Conservation (phyloP, 2,797 vertebrate species). For the Vireo griseus region DNA sequence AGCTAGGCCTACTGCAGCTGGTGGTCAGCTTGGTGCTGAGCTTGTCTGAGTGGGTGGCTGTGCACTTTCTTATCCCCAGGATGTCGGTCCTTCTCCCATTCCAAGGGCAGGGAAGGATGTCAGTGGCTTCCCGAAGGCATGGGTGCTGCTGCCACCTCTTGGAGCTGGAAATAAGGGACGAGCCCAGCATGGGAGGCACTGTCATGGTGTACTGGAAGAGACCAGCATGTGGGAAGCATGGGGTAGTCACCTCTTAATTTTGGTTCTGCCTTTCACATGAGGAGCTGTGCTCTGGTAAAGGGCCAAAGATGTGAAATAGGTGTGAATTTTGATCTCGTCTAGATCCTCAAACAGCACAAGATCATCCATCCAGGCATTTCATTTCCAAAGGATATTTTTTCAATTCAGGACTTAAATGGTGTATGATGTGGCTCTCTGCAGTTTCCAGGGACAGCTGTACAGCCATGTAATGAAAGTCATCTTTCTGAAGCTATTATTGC, state of each 20-base stretch:
- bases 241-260: neutral
- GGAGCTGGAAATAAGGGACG: neutral
- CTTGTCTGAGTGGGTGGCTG: neutral
- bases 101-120: neutral
- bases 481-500: neutral
- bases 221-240: fast-evolving
- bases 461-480: neutral
- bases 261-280: neutral
- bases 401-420: neutral
- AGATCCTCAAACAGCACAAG: neutral
- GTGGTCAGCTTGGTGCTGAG: neutral
- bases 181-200: neutral
- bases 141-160: conserved; percentile 33
- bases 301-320: neutral
- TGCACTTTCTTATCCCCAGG: neutral
- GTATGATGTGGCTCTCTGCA: neutral
- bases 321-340: neutral
- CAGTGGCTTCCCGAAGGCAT: fast-evolving
- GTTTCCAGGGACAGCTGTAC: neutral
- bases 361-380: neutral
- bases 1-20: neutral
- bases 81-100: fast-evolving
- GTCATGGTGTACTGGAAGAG: neutral
- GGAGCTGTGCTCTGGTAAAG: neutral
- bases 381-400: neutral